Conservation (phyloP, 2,113 vertebrate species). For the Stegastes partitus region DNA sequence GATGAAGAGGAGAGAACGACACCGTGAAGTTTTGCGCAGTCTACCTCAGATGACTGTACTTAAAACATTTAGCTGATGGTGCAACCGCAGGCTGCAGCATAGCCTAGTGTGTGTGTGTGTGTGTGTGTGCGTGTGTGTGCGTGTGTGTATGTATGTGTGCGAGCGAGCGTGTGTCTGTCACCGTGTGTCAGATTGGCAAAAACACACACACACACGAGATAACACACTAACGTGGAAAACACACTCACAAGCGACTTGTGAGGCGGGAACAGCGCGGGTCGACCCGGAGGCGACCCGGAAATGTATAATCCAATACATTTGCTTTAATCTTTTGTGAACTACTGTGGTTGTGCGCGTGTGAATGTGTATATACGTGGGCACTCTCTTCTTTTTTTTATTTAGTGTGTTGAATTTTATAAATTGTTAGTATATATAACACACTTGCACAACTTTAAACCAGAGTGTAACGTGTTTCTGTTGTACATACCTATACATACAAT, state of each 20-base stretch:
- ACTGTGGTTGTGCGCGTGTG: conserved; percentile 82
- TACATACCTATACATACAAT: conserved; percentile 84
- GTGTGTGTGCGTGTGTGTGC: conserved; percentile 33
- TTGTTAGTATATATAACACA: conserved; percentile 84
- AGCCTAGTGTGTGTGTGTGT: conserved; percentile 38
- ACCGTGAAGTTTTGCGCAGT: conserved; percentile 93
- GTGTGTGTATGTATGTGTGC: conserved; percentile 27
- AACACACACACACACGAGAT: conserved; percentile 39
- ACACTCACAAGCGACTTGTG: conserved; percentile 49
- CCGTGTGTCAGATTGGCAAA: conserved; percentile 48
- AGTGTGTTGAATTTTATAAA: conserved; percentile 84
- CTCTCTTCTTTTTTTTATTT: conserved; percentile 74
- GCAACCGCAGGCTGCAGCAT: conserved; percentile 69
- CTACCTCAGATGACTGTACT: conserved; percentile 97
- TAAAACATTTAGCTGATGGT: conserved; percentile 87
- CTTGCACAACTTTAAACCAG: conserved; percentile 84
- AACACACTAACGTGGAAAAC: conserved; percentile 38
- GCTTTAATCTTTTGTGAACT: conserved; percentile 86
- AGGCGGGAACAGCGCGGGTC: conserved; percentile 41
- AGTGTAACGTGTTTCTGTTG: conserved; percentile 85
- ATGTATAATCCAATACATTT: conserved; percentile 83
- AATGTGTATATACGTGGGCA: conserved; percentile 84
- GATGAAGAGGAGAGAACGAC: conserved; percentile 68
- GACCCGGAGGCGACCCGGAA: conserved; percentile 59
- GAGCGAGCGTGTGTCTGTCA: conserved; percentile 1